These are phyloP conservation scores for Eristalinus sepulchralis DNA, from an alignment of 2,888 invertebrate genomes.

Conservation along the genomic window DNA sequence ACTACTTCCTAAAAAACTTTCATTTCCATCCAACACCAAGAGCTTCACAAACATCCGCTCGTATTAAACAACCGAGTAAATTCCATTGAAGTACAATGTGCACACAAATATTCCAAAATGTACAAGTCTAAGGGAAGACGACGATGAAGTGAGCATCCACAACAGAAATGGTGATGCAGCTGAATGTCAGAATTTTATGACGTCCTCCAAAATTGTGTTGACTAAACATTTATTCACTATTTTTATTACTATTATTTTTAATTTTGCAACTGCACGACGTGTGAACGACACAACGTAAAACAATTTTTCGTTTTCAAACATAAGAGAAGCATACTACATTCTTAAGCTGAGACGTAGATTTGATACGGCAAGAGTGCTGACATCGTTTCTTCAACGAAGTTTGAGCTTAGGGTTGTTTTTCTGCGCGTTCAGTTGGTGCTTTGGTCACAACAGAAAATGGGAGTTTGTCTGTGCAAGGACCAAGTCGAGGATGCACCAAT, in stretches of 20 bases:
- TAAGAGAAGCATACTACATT: neutral
- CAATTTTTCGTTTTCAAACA: neutral
- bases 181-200: constrained; percentile 67
- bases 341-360: neutral
- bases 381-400: neutral
- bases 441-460: constrained; percentile 83
- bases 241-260: constrained; percentile 37
- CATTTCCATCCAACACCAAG: neutral
- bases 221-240: constrained; percentile 55
- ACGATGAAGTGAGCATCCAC: constrained; percentile 53
- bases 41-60: constrained; percentile 5
- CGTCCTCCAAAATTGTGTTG: constrained; percentile 65
- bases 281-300: neutral
- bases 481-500: constrained; percentile 82
- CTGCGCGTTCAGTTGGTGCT: neutral
- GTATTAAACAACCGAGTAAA: constrained; percentile 39
- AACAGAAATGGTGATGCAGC: constrained; percentile 63
- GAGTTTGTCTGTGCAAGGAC: constrained; percentile 89
- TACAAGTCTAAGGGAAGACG: constrained; percentile 64
- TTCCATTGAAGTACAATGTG: constrained; percentile 66
- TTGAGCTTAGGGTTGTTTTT: neutral
- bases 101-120: constrained; percentile 64
- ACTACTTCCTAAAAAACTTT: constrained; percentile 6
- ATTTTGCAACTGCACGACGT: constrained; percentile 25
- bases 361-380: neutral